Evolutionary conservation across 2,888 invertebrate species (phyloP), one percentile per base, ranked within the genome.

Genomic region (Macrosoma leucophasiata): DNA sequence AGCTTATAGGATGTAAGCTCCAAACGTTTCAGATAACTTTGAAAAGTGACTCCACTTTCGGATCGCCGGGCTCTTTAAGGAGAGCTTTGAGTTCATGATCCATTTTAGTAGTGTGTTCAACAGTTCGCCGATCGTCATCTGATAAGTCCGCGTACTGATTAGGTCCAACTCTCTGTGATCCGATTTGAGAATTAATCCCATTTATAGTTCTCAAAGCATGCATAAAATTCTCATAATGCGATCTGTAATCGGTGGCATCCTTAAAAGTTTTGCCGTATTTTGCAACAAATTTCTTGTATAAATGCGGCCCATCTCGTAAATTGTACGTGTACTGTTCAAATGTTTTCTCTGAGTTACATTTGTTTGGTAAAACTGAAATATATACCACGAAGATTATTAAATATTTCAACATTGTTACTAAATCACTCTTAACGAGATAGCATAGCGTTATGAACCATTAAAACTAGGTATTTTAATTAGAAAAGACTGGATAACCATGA

Each of bases 121-220:
- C 27, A 24, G 39, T 30, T 8, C 34, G 15, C 11, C 36, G 53
- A 18, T 69, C 69, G 2, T 43, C 43, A 3, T 52, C 42, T 5
- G 62, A 55, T 24, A 55, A 49, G 36, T 77, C 77, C 1, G 73
- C 75, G 27, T 55, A 58, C 25, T 58, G 43, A 54, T 75, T 68
- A 0, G 55, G 55, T 2, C 42, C 46, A 18, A 76, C 61, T 52
- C 64, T 69, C 3, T 41, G 30, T 2, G 44, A 35, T 3, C 45
- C 41, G 2, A 51, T 23, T 12, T 42, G 26, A 0, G 55, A 39
- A 48, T 76, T 77, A 12, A 65, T 62, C 8, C 26, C 18, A 39
- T 76, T 76, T 31, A 76, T 54, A 15, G 34, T 50, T 20, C 45
- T 52, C 19, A 77, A 43, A 14, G 75, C 72, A 23, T 50, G 24